phyloP scores from a whole-genome alignment of 2,797 vertebrate species.

The Odontamblyopus lacepedii region DNA sequence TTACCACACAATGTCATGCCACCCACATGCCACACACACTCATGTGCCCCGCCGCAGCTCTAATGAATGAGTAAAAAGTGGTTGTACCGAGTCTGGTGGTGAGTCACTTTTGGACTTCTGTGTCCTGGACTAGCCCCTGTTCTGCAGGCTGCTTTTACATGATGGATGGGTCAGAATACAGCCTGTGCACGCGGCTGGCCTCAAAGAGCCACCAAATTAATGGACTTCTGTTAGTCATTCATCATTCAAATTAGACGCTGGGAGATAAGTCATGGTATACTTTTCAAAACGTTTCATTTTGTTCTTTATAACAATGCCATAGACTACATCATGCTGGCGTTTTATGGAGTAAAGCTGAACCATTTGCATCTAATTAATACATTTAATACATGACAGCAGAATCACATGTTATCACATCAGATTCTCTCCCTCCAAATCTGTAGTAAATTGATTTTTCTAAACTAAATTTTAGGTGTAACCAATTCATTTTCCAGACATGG shows the following conservation, averaged over 20 bases:
- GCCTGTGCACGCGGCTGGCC: slow-evolving; percentile 38
- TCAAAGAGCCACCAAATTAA: slow-evolving; percentile 58
- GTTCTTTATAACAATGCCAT: background rate
- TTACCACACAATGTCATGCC: slow-evolving; percentile 15
- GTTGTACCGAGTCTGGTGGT: slow-evolving; percentile 53
- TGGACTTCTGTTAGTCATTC: slow-evolving; percentile 51
- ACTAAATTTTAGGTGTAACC: background rate
- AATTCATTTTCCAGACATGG: background rate
- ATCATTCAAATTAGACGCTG: slow-evolving; percentile 46
- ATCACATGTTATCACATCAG: background rate
- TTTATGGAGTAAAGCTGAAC: background rate
- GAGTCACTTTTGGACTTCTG: slow-evolving; percentile 61
- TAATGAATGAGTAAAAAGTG: slow-evolving; percentile 65
- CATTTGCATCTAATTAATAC: no score
- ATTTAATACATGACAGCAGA: background rate
- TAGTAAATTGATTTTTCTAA: background rate
- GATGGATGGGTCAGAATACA: slow-evolving; percentile 63
- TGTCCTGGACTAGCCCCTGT: slow-evolving; percentile 41
- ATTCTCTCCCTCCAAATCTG: no score
- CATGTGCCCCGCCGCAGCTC: slow-evolving; percentile 19
- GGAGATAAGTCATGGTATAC: slow-evolving; percentile 29
- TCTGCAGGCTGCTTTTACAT: slow-evolving; percentile 38
- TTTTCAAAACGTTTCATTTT: background rate
- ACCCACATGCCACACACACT: slow-evolving; percentile 30
- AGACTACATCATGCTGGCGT: background rate